phyloP scores from a whole-genome alignment of 2,888 invertebrate genomes.

The Sussaba pulchella region DNA sequence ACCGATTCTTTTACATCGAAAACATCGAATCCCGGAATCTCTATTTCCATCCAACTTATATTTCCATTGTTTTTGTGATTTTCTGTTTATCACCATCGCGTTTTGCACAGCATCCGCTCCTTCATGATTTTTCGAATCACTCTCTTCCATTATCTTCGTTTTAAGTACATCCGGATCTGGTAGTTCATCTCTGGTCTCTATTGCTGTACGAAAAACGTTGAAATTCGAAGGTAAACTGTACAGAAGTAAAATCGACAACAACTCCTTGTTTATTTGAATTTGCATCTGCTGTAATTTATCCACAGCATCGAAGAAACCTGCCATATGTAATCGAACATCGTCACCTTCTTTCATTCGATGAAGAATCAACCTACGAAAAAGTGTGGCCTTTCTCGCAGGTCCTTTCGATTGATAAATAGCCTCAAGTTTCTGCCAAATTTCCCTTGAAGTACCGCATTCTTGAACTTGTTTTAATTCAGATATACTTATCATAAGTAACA shows the following conservation, averaged over 20 bases:
- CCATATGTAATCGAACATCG: neutral
- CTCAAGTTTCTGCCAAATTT: slow-evolving; percentile 6
- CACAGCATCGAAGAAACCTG: slow-evolving; percentile 6
- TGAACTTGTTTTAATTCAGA: neutral
- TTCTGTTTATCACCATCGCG: neutral
- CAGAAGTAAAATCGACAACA: neutral
- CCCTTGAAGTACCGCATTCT: neutral
- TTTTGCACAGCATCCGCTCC: neutral
- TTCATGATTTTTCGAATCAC: slow-evolving; percentile 2
- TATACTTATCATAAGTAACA: neutral
- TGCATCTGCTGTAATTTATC: slow-evolving; percentile 2
- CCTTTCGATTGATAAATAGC: neutral
- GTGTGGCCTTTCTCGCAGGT: no score
- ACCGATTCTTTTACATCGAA: neutral
- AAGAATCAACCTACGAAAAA: slow-evolving; percentile 1
- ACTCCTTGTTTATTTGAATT: neutral
- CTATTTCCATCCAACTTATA: neutral
- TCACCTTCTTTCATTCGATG: slow-evolving; percentile 1
- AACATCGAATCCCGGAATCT: neutral
- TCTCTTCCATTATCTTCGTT: neutral
- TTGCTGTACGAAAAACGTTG: neutral
- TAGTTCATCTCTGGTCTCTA: neutral
- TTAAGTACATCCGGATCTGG: slow-evolving; percentile 2
- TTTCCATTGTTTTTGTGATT: neutral
- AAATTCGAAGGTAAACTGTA: neutral